These are phyloP conservation scores for Sarcoramphus papa DNA, from an alignment of 2,797 vertebrate species.

Conservation along the genomic window DNA sequence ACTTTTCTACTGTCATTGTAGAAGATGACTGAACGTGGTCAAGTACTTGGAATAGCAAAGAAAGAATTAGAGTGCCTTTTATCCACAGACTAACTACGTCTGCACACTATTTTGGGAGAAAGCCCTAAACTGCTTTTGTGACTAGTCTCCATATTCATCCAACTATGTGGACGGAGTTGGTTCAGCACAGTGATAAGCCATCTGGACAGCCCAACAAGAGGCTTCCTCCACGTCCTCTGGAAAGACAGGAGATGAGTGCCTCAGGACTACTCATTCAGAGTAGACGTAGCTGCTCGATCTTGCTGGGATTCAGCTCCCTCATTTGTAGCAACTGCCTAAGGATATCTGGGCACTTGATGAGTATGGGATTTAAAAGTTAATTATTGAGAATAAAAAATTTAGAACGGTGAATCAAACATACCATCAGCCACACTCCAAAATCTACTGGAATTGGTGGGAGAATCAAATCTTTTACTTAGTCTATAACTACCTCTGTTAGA, in stretches of 20 bases:
- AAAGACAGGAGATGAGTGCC: not conserved
- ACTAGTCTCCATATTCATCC: not conserved
- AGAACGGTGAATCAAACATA: not conserved
- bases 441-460: not conserved
- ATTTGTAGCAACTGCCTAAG: not conserved
- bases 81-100: not conserved
- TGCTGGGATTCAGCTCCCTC: not conserved
- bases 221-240: not conserved
- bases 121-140: not conserved
- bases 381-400: not conserved
- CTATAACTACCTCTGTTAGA: not conserved
- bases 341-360: not conserved
- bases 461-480: not conserved
- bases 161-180: not conserved
- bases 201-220: not conserved
- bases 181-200: not conserved
- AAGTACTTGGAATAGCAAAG: not conserved
- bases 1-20: not conserved
- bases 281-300: fast-evolving
- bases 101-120: not conserved
- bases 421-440: not conserved
- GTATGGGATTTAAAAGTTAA: not conserved
- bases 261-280: not conserved
- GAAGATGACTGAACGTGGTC: not conserved
- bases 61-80: not conserved